These are phyloP conservation scores for Xiphophorus maculatus DNA, from an alignment of 2,113 vertebrate species.

Conservation along the genomic window DNA sequence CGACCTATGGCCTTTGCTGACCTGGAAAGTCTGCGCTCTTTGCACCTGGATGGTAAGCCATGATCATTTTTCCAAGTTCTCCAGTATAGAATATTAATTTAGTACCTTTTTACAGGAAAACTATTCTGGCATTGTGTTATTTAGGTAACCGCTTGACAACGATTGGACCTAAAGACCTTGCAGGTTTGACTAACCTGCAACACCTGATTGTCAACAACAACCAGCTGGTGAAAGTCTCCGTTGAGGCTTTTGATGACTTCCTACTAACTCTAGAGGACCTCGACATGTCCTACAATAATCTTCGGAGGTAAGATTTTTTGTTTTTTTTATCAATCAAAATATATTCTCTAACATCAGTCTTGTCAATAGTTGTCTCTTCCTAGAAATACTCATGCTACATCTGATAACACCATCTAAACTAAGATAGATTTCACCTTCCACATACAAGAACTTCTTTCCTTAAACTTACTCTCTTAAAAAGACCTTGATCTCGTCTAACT, in stretches of 20 bases:
- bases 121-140: neutral
- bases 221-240: slow-evolving; percentile 85
- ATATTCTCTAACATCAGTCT: neutral
- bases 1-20: slow-evolving; percentile 87
- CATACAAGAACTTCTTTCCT: neutral
- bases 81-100: neutral
- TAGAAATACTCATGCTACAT: neutral
- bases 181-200: slow-evolving; percentile 88
- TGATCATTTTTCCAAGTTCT: neutral
- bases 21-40: slow-evolving; percentile 88
- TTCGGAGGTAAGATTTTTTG: slow-evolving; percentile 67
- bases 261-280: slow-evolving; percentile 87
- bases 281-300: slow-evolving; percentile 92
- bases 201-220: slow-evolving; percentile 92
- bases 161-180: slow-evolving; percentile 83
- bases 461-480: too few relatives aligned
- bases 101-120: neutral
- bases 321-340: neutral
- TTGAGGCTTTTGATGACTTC: slow-evolving; percentile 88
- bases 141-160: slow-evolving; percentile 84
- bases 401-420: neutral
- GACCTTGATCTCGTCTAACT: too few relatives aligned
- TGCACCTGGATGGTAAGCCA: slow-evolving; percentile 85
- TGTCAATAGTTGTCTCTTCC: neutral
- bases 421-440: neutral